phyloP scores from a whole-genome alignment of 2,113 vertebrate genomes.

The Rostratula benghalensis region DNA sequence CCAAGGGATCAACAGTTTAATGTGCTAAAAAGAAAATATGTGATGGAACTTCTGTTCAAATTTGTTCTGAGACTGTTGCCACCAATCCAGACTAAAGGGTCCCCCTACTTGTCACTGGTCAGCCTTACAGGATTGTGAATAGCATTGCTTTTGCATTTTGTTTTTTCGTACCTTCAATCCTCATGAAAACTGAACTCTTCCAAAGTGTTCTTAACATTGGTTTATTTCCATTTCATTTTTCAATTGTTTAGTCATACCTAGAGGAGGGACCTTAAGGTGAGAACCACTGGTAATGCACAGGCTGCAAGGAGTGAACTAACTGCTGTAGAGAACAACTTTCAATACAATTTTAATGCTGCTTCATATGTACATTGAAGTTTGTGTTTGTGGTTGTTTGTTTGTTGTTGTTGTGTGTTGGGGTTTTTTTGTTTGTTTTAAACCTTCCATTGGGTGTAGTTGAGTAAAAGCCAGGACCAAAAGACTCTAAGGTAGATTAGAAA shows the following conservation, averaged over 20 bases:
- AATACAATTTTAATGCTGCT: not conserved
- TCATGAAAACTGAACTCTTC: slow-evolving; percentile 40
- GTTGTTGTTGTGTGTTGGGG: no score
- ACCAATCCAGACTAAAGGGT: slow-evolving; percentile 18
- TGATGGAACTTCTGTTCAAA: not conserved
- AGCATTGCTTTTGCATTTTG: not conserved
- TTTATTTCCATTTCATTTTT: slow-evolving; percentile 4
- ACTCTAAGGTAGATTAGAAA: not conserved
- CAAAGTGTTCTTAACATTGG: not conserved
- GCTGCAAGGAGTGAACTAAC: not conserved
- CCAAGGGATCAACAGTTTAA: not conserved
- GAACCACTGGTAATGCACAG: not conserved
- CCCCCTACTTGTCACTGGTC: not conserved
- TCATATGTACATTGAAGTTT: no score
- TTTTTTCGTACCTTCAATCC: slow-evolving; percentile 52
- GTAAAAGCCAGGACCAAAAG: not conserved
- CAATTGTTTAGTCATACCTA: not conserved
- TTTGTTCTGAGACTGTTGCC: slow-evolving; percentile 62
- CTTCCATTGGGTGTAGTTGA: not conserved
- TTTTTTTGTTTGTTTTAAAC: no score
- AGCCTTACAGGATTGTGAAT: not conserved
- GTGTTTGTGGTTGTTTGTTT: no score
- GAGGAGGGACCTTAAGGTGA: not conserved
- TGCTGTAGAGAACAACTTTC: not conserved
- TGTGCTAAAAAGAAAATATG: not conserved